Evolutionary conservation across 2,113 vertebrate species (phyloP).

Genomic region (Hippocampus abdominalis): DNA sequence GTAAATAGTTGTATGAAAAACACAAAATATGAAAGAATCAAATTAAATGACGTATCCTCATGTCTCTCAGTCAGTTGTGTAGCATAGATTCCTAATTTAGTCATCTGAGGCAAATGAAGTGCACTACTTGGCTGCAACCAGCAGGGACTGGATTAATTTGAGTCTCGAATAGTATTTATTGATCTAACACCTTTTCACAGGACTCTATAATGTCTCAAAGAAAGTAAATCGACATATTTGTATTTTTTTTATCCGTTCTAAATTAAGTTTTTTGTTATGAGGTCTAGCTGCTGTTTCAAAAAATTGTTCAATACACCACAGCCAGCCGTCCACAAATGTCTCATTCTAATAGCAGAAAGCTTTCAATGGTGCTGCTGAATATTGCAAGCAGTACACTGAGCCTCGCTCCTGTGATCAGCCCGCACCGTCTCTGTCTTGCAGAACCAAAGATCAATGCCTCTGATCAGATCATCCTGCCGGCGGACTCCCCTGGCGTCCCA

Average conservation of each 20-base stretch:
- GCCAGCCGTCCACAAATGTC: conserved; percentile 50
- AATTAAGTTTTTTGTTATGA: background rate
- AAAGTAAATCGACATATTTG: no score
- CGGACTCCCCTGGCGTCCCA: conserved; percentile 43
- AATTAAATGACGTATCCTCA: no score
- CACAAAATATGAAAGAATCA: no score
- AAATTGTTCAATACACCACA: background rate
- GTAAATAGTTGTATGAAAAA: no score
- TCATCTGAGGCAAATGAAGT: no score
- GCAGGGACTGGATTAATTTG: no score
- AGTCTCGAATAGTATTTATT: background rate
- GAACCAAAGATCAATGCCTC: conserved; percentile 90
- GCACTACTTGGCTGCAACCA: no score
- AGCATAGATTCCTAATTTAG: no score
- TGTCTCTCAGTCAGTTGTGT: no score
- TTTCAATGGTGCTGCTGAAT: conserved; percentile 28
- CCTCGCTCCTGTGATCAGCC: conserved; percentile 52
- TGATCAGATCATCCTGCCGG: conserved; percentile 78
- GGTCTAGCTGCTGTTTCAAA: conserved; percentile 10
- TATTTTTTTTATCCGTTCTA: conserved; percentile 12
- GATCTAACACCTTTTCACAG: background rate
- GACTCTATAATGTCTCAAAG: conserved; percentile 6
- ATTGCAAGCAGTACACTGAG: conserved; percentile 24
- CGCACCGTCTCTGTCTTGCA: conserved; percentile 76
- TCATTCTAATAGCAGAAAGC: conserved; percentile 51